phyloP scores from a whole-genome alignment of 1,140 invertebrate species.

The Orchesella cincta region DNA sequence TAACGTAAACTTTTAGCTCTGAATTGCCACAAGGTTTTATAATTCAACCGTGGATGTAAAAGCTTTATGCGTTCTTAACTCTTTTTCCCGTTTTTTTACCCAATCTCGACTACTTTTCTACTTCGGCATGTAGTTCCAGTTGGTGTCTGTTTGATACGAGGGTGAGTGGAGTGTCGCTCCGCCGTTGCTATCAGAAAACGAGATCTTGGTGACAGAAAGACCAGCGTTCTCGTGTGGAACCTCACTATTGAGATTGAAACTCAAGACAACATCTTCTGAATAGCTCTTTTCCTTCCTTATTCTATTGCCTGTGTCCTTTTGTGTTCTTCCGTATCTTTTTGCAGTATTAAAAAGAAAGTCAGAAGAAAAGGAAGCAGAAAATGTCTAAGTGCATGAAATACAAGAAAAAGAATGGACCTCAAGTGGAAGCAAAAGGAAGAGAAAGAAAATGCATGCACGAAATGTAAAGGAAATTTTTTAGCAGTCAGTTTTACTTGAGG shows the following conservation, averaged over 20 bases:
- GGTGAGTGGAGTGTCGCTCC: background rate
- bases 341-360: background rate
- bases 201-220: slow-evolving; percentile 16
- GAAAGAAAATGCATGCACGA: slow-evolving; percentile 13
- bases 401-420: background rate
- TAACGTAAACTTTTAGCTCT: too few relatives aligned
- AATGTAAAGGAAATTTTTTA: background rate
- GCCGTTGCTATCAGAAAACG: background rate
- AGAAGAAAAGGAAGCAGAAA: background rate
- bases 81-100: too few relatives aligned
- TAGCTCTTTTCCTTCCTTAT: slow-evolving; percentile 10
- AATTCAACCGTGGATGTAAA: too few relatives aligned
- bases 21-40: too few relatives aligned
- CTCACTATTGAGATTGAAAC: background rate
- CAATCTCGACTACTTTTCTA: too few relatives aligned
- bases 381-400: slow-evolving; percentile 13
- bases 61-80: too few relatives aligned
- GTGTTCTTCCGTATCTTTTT: slow-evolving; percentile 1
- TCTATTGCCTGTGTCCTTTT: background rate
- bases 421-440: background rate
- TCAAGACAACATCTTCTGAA: slow-evolving; percentile 16
- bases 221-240: slow-evolving; percentile 1
- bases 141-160: background rate
- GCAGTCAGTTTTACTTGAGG: background rate
- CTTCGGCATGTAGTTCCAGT: too few relatives aligned